Evolutionary conservation across 2,113 vertebrate species (phyloP).

Genomic region (Pardalotus punctatus): DNA sequence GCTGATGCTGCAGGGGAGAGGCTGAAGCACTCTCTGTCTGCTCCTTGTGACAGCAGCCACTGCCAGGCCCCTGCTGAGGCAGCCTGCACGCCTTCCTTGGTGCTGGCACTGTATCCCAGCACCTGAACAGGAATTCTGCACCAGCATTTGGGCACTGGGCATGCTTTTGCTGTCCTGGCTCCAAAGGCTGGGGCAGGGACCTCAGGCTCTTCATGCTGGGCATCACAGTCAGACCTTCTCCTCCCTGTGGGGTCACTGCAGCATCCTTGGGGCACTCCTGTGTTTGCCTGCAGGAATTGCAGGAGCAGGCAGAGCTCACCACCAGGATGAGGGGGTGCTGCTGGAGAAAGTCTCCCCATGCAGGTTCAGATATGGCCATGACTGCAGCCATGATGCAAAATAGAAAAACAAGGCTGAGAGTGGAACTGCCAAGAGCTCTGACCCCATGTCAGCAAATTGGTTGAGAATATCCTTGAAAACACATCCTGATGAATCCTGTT

Average conservation of each 20-base stretch:
- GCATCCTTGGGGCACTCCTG: neutral
- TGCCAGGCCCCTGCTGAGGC: neutral
- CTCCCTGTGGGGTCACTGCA: accelerated
- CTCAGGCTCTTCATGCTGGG: neutral
- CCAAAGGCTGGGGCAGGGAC: neutral
- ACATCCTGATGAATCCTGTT: neutral
- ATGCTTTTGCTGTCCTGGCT: neutral
- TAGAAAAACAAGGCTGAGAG: neutral
- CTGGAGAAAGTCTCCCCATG: neutral
- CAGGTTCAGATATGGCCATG: neutral
- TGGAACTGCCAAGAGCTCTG: neutral
- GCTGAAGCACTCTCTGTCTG: neutral
- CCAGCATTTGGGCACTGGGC: neutral
- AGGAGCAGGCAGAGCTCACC: neutral
- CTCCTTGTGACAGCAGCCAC: neutral
- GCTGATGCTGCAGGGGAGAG: neutral
- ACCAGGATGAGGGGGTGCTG: neutral
- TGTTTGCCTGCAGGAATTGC: neutral
- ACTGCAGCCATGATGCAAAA: neutral
- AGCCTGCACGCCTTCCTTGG: neutral
- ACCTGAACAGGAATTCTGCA: neutral
- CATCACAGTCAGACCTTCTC: neutral
- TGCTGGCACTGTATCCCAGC: neutral
- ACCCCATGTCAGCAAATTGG: neutral
- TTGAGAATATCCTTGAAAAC: neutral